Evolutionary conservation across 2,113 vertebrate genomes (phyloP), one percentile per base, ranked within the genome.

Genomic region (Gulo gulo): DNA sequence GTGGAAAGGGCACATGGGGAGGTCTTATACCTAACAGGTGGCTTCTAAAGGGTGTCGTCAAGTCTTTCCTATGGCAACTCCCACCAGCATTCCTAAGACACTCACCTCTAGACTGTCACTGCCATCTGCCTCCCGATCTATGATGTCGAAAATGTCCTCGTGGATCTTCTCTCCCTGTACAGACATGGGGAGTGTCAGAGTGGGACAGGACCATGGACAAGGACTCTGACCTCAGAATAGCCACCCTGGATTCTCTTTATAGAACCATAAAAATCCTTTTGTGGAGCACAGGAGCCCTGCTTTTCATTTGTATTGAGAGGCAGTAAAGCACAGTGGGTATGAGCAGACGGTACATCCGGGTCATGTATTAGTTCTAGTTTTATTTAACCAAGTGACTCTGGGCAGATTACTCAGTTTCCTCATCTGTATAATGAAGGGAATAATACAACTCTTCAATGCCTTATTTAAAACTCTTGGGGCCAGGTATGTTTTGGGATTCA

Each of bases 61-160:
- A 78, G n/a, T 2, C n/a, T 95, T 86, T n/a, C 15, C 34, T 36
- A 39, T 42, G 55, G 63, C 2, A 8, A 55, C 21, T 63, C 13
- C 63, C 26, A 92, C 39, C 3, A 92, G 52, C 12, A 21, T 59
- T 55, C 16, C 12, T 1, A 20, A 2, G 76, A 86, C 59, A 97
- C 99, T 99, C 98, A 99, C 99, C 99, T 99, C 99, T 97, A 99
- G 98, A 95, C 99, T 99, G 99, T 99, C 99, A 18, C 99, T 99
- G 57, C 99, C 99, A 96, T 99, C 99, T 92, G 99, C 99, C 92
- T 99, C 99, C 97, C 99, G 99, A 98, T 99, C 99, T 93, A 99
- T 99, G 97, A 99, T 99, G 98, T 99, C 99, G 98, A 99, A 99
- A 97, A 99, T 99, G 97, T 99, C 99, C 95, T 99, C 99, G 0